phyloP scores from a whole-genome alignment of 1,140 invertebrate genomes.

The Drosophila jambulina region DNA sequence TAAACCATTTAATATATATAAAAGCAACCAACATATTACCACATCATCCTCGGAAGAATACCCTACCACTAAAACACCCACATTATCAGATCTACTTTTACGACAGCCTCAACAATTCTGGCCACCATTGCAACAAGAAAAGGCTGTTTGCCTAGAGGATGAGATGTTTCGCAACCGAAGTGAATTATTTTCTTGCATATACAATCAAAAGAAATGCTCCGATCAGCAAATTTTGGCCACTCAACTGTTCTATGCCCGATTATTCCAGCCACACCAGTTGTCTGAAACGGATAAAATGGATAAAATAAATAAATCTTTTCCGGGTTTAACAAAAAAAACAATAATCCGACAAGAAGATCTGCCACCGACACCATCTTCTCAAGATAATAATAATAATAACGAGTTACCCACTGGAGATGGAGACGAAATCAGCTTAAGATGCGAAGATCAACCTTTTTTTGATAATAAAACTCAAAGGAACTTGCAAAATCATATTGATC shows the following conservation, averaged over 20 bases:
- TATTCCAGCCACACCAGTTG: conserved; percentile 52
- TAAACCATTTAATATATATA: background rate
- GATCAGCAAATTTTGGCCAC: conserved; percentile 60
- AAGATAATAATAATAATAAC: conserved; percentile 70
- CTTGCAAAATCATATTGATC: background rate
- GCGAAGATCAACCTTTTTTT: conserved; percentile 15
- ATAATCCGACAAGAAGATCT: conserved; percentile 22
- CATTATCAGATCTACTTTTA: conserved; percentile 48
- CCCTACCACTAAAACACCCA: background rate
- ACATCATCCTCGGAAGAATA: conserved; percentile 2
- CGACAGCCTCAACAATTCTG: conserved; percentile 49
- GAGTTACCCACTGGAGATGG: conserved; percentile 30
- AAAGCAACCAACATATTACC: conserved; percentile 1
- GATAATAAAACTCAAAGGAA: conserved; percentile 12
- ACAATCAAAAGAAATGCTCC: conserved; percentile 41
- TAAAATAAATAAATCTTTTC: conserved; percentile 28
- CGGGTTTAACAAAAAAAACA: conserved; percentile 36
- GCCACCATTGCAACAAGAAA: conserved; percentile 18
- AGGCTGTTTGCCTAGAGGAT: conserved; percentile 1
- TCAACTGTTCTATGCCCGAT: conserved; percentile 61
- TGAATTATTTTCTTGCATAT: conserved; percentile 45
- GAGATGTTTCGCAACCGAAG: conserved; percentile 17
- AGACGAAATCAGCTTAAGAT: conserved; percentile 17
- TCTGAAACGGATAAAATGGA: conserved; percentile 16
- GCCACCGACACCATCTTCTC: conserved; percentile 21